phyloP scores from a whole-genome alignment of 2,113 vertebrate genomes.

The Mionectes macconnelli region DNA sequence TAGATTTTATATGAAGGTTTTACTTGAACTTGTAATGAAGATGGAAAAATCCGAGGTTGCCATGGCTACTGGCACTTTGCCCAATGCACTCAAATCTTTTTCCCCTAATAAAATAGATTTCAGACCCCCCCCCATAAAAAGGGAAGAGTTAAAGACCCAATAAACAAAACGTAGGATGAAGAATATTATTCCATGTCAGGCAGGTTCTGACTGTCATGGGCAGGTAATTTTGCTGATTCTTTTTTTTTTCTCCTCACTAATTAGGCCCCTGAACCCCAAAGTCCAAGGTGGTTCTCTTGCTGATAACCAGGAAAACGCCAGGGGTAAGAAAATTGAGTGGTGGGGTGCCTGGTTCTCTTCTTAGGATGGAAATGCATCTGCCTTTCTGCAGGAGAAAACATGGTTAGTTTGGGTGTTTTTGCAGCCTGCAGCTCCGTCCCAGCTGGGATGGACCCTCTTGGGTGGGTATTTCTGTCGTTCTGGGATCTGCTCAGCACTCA shows the following conservation, averaged over 20 bases:
- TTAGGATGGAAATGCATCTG: not conserved
- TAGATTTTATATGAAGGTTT: constrained; percentile 75
- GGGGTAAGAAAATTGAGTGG: fast-evolving
- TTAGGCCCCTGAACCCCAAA: not conserved
- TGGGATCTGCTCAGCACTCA: not conserved
- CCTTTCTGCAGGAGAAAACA: not conserved
- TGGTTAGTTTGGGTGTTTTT: not conserved
- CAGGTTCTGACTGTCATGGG: not conserved
- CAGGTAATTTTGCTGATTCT: not conserved
- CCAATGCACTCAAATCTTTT: constrained; percentile 59
- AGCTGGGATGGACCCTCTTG: not conserved
- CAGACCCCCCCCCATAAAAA: constrained; percentile 28
- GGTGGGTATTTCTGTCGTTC: not conserved
- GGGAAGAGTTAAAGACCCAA: constrained; percentile 36
- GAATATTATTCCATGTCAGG: not conserved
- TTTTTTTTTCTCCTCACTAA: not conserved
- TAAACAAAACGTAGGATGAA: not conserved
- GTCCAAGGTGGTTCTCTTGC: not conserved
- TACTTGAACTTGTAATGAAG: constrained; percentile 75
- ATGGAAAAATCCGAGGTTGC: constrained; percentile 73
- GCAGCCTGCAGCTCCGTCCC: not conserved
- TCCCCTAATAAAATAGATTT: constrained; percentile 66
- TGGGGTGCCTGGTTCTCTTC: not conserved
- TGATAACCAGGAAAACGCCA: not conserved
- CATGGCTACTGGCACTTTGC: constrained; percentile 62